Evolutionary conservation across 2,888 invertebrate genomes (phyloP), one percentile per base, ranked within the genome.

Genomic region (Ophion slaviceki): DNA sequence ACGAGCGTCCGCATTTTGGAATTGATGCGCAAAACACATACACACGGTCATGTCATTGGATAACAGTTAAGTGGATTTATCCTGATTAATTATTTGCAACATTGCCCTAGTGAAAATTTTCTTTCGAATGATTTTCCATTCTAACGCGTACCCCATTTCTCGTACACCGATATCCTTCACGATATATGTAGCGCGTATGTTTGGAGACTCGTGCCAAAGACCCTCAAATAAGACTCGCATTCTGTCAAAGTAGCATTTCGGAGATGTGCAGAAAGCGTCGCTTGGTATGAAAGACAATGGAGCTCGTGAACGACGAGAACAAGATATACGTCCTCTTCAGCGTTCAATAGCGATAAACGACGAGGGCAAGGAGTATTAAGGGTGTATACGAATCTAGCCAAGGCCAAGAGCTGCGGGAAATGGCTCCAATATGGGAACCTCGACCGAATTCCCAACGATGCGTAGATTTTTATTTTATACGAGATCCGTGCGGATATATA

Each of bases 241-340:
- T 61, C 10, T 62, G 45, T 79, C 88, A 89, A 90, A 83, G 91
- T 92, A 91, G 90, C 89, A 90, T 92, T 92, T 91, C 90, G 74
- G 79, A 82, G 86, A 7, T 40, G 59, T 61, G 14, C 20, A 57
- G 71, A 62, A n/a, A 17, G 53, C 6, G 7, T 5, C 6, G 40
- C 40, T n/a, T 62, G 62, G 64, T 72, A 80, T 40, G 79, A 80
- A 64, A 68, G 64, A 80, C 64, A 53, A 40, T 71, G 40, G 11
- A 64, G 32, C 70, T 62, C 68, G 45, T 45, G 70, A n/a, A 71
- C 1, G 62, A 45, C n/a, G 11, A 45, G 6, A 28, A 61, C 20
- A 36, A 57, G 74, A n/a, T 45, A 59, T 47, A 28, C 24, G 20
- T 61, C 20, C 61, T 61, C 61, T 20, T 20, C 2, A 8, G 20